Percentiles rank a stretch among this genome's conserved stretches.
These are phyloP conservation scores for Atherinomorus stipes DNA, from an alignment of 2,113 vertebrate species.

Conservation along the genomic window DNA sequence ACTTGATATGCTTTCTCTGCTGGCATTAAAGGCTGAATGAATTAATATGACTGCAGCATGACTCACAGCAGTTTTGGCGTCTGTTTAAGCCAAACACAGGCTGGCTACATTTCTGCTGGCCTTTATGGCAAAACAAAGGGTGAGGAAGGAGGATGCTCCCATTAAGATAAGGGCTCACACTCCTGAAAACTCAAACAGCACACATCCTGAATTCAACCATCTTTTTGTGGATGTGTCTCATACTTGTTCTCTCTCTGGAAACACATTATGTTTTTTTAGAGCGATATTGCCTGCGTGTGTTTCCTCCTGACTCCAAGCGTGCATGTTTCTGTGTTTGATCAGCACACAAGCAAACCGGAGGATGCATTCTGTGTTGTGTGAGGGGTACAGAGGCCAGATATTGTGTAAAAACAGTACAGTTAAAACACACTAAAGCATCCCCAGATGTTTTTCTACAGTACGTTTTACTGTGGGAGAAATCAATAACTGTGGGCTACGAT, in stretches of 20 bases:
- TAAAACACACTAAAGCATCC: constrained; percentile 62
- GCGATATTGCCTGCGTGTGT: background rate
- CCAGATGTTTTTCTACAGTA: constrained; percentile 65
- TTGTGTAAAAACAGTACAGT: constrained; percentile 65
- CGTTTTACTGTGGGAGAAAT: constrained; percentile 70
- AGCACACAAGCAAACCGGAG: constrained; percentile 23
- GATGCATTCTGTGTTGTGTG: constrained; percentile 42
- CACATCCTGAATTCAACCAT: constrained; percentile 13
- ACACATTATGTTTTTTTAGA: constrained; percentile 24
- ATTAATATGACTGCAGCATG: constrained; percentile 13
- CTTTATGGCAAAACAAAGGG: constrained; percentile 58
- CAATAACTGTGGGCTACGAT: constrained; percentile 74
- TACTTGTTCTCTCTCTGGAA: constrained; percentile 32
- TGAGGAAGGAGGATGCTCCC: constrained; percentile 26
- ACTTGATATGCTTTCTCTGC: constrained; percentile 21
- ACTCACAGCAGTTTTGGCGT: constrained; percentile 38
- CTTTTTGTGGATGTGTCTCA: constrained; percentile 20
- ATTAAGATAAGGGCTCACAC: constrained; percentile 27
- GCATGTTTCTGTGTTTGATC: constrained; percentile 44
- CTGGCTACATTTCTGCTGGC: constrained; percentile 38
- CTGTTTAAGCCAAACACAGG: constrained; percentile 61
- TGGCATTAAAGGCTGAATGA: constrained; percentile 33
- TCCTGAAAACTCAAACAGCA: constrained; percentile 16
- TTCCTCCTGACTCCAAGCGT: constrained; percentile 20
- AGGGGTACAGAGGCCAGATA: constrained; percentile 56